phyloP scores from a whole-genome alignment of 2,113 vertebrate genomes.

The Labeo rohita region DNA sequence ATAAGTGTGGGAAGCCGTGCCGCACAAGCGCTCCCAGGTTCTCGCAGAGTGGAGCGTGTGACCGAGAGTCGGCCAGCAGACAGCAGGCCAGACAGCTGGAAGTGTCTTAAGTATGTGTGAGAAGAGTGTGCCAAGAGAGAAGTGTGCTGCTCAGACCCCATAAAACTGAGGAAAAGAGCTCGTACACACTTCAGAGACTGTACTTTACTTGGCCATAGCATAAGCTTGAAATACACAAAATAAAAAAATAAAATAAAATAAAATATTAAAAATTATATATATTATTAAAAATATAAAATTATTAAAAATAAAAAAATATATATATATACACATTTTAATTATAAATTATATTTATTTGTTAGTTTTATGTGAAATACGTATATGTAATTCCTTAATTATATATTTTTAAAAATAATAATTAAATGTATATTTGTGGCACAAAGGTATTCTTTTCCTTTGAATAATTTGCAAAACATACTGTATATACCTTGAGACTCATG shows the following conservation, averaged over 20 bases:
- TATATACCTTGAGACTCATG: not conserved
- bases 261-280: too few relatives aligned
- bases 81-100: conserved; percentile 66
- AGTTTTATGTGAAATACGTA: not conserved
- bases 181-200: not conserved
- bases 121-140: conserved; percentile 23
- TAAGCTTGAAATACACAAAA: not conserved
- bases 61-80: conserved; percentile 68
- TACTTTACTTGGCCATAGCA: not conserved
- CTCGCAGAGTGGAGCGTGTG: conserved; percentile 72
- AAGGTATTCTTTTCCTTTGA: not conserved
- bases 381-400: not conserved
- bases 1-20: conserved; percentile 79
- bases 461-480: not conserved
- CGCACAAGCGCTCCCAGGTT: conserved; percentile 76
- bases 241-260: too few relatives aligned
- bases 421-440: not conserved
- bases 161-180: not conserved
- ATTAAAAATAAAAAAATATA: too few relatives aligned
- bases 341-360: not conserved
- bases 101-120: conserved; percentile 53
- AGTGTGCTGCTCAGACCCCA: conserved; percentile 22
- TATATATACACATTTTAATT: too few relatives aligned
- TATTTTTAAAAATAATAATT: not conserved
- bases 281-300: too few relatives aligned